Percentiles rank a stretch among this genome's conserved stretches.
These are phyloP conservation scores for Tauraco erythrolophus DNA, from an alignment of 2,113 vertebrate genomes.

Conservation along the genomic window DNA sequence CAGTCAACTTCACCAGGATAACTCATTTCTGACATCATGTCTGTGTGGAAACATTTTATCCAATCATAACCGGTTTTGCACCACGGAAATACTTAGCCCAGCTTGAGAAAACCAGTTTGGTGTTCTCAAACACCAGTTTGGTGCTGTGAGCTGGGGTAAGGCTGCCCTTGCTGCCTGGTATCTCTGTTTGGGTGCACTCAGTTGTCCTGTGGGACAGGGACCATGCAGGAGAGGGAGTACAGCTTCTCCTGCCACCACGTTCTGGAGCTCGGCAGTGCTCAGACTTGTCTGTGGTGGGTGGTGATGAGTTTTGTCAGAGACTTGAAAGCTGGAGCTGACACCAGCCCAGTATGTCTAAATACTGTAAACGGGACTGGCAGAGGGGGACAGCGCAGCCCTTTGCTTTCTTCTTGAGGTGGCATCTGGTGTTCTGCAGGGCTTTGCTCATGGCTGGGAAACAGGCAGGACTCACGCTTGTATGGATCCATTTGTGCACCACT, in stretches of 20 bases:
- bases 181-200: rapidly evolving
- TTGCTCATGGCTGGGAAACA: rapidly evolving
- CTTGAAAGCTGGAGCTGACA: background rate
- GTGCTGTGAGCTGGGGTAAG: background rate
- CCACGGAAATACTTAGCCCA: background rate
- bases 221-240: background rate
- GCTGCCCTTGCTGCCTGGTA: background rate
- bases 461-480: background rate
- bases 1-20: background rate
- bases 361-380: background rate
- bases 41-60: background rate
- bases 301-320: background rate
- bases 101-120: background rate
- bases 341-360: background rate
- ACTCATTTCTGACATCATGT: background rate
- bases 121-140: background rate
- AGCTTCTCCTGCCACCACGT: rapidly evolving
- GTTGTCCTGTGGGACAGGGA: background rate
- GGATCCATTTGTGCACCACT: rapidly evolving
- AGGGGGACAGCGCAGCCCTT: background rate
- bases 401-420: background rate
- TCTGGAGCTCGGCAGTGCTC: background rate
- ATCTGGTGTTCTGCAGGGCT: rapidly evolving
- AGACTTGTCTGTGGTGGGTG: background rate
- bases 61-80: background rate